A percentile compares a stretch with the other conserved stretches of the same genome.
Conservation (phyloP, 2,113 vertebrate species). For the Crotalus horridus region DNA sequence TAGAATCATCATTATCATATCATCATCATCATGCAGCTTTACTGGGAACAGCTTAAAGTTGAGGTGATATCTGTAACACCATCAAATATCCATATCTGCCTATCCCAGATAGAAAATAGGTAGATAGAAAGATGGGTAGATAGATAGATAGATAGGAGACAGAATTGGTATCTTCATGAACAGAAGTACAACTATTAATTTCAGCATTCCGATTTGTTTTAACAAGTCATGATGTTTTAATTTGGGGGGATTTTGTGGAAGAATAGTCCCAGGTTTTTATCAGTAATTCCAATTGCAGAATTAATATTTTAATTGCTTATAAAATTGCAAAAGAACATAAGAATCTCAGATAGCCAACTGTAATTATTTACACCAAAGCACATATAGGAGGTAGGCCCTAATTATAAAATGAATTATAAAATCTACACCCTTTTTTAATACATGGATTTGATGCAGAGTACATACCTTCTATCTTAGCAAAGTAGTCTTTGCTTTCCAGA, state of each 20-base stretch:
- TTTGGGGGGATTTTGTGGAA: neutral
- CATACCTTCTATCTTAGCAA: neutral
- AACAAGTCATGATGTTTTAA: neutral
- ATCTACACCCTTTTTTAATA: slow-evolving; percentile 18
- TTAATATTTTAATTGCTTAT: neutral
- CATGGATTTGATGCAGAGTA: neutral
- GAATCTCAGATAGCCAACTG: slow-evolving; percentile 24
- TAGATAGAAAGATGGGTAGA: too few relatives aligned
- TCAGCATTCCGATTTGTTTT: neutral
- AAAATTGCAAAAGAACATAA: slow-evolving; percentile 14
- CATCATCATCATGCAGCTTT: neutral
- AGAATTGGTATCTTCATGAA: neutral
- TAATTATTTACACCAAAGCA: slow-evolving; percentile 10
- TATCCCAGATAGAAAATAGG: neutral
- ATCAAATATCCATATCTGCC: neutral
- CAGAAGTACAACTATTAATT: neutral
- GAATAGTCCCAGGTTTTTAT: neutral
- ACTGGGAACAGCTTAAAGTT: neutral
- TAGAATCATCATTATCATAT: neutral
- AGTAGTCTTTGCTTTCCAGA: neutral
- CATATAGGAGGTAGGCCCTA: neutral
- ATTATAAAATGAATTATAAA: neutral
- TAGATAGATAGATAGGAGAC: slow-evolving; percentile 1
- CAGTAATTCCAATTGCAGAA: neutral
- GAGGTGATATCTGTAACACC: neutral